Evolutionary conservation across 2,797 vertebrate species (phyloP).

Genomic region (Neosilurus hyrtlii): DNA sequence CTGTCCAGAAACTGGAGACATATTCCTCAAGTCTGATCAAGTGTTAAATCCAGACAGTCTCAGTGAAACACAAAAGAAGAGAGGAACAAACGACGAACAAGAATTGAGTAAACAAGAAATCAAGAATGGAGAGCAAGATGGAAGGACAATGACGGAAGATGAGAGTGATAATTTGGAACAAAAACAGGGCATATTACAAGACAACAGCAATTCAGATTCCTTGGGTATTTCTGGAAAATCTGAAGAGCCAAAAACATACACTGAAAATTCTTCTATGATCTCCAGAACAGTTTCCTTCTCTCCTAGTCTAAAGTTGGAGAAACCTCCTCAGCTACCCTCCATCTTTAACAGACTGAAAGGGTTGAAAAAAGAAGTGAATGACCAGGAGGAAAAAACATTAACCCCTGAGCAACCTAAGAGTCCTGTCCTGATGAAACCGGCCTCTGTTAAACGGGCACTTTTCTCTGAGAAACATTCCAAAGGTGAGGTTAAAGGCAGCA

Average conservation of each 20-base stretch:
- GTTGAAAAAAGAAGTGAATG: constrained; percentile 77
- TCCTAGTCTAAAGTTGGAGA: constrained; percentile 69
- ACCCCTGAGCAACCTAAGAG: constrained; percentile 65
- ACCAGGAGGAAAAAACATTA: constrained; percentile 66
- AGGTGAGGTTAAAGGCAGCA: constrained; percentile 71
- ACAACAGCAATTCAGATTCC: neutral
- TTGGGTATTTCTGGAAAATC: neutral
- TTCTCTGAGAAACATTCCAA: constrained; percentile 61
- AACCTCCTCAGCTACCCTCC: constrained; percentile 77
- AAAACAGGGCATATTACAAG: constrained; percentile 6
- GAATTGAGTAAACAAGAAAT: neutral
- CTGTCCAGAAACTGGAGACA: neutral
- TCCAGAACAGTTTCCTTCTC: constrained; percentile 61
- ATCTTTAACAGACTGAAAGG: constrained; percentile 85
- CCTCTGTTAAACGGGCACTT: constrained; percentile 71
- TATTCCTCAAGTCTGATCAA: neutral
- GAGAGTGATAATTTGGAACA: neutral
- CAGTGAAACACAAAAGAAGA: neutral
- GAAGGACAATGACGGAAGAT: neutral
- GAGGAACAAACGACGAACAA: neutral
- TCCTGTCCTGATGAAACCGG: constrained; percentile 69
- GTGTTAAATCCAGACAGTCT: neutral
- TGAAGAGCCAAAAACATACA: constrained; percentile 20
- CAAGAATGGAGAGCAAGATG: neutral
- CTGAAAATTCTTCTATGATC: constrained; percentile 17